Evolutionary conservation across 1,140 invertebrate species (phyloP).

Genomic region (Bicyclus anynana): DNA sequence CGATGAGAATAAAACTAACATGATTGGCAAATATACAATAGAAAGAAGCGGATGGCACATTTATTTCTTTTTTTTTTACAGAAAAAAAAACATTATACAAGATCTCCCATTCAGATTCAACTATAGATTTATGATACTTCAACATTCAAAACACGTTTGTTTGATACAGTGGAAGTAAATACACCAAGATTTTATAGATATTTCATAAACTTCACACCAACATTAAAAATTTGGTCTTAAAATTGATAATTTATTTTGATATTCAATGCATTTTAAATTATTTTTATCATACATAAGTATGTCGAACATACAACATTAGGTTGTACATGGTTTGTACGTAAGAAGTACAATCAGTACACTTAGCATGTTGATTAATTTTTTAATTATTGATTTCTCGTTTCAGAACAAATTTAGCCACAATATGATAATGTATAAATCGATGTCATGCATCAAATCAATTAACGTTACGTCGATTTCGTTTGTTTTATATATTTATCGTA

Average conservation of each 20-base stretch:
- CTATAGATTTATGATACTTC: conserved; percentile 30
- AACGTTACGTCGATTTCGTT: conserved; percentile 1
- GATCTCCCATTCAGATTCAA: conserved; percentile 48
- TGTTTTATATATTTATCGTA: neutral
- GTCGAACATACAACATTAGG: conserved; percentile 36
- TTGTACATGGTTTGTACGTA: conserved; percentile 55
- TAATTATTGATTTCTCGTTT: conserved; percentile 36
- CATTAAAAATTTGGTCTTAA: conserved; percentile 62
- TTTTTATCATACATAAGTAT: conserved; percentile 33
- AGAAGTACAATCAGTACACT: conserved; percentile 60
- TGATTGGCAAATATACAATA: conserved; percentile 61
- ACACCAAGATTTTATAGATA: conserved; percentile 18
- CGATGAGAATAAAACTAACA: conserved; percentile 25
- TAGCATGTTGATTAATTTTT: conserved; percentile 37
- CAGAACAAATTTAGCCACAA: conserved; percentile 69
- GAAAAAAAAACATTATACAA: conserved; percentile 54
- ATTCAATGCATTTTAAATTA: conserved; percentile 23
- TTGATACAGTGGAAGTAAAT: conserved; percentile 18
- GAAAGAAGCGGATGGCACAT: conserved; percentile 70
- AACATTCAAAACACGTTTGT: conserved; percentile 47
- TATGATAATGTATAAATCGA: conserved; percentile 23
- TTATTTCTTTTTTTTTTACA: no score
- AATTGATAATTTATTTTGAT: conserved; percentile 39
- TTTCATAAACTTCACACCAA: conserved; percentile 21
- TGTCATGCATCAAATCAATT: conserved; percentile 13